A percentile compares a stretch with the other conserved stretches of the same genome.
phyloP scores from a whole-genome alignment of 1,140 invertebrate genomes.

The honey bee (Apis mellifera) region Amel_HAv3.1 CM009938.2:2136001-2136500 shows the following conservation, averaged over 20 bases:
- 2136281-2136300: neutral
- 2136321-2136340: neutral
- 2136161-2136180: too few species aligned
- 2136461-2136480: neutral
- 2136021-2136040: neutral
- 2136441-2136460: neutral
- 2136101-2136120: neutral
- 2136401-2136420: neutral
- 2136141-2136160: too few species aligned
- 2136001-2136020: neutral
- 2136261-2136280: neutral
- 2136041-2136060: neutral
- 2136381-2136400: neutral
- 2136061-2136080: neutral
- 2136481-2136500: neutral
- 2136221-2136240: neutral
- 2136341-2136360: neutral
- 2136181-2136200: too few species aligned
- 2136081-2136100: neutral
- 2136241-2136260: neutral
- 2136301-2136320: neutral
- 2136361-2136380: neutral
- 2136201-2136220: neutral
- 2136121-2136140: too few species aligned
- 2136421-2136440: neutral